These are phyloP conservation scores for Lepidonotus clava DNA, from an alignment of 2,888 invertebrate genomes.

Conservation along the genomic window DNA sequence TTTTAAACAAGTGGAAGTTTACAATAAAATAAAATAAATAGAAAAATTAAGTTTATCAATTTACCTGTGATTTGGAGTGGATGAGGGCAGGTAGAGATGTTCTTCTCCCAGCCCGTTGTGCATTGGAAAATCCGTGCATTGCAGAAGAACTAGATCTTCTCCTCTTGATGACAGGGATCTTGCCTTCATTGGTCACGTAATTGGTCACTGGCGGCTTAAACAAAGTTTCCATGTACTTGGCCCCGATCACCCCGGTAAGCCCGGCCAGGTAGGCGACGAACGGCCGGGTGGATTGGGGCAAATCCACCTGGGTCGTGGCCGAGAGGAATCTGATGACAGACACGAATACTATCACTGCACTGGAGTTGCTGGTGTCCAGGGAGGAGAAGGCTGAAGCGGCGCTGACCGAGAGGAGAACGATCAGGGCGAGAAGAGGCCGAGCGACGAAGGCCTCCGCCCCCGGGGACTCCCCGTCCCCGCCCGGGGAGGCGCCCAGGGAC, in stretches of 20 bases:
- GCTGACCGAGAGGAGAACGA: slow-evolving; percentile 74
- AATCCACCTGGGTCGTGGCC: slow-evolving; percentile 73
- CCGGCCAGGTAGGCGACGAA: slow-evolving; percentile 78
- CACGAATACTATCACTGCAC: slow-evolving; percentile 74
- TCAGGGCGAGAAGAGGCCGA: slow-evolving; percentile 73
- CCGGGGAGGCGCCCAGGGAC: background rate
- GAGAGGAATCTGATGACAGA: slow-evolving; percentile 77
- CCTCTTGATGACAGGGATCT: slow-evolving; percentile 78
- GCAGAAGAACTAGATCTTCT: slow-evolving; percentile 77
- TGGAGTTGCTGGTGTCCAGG: slow-evolving; percentile 75
- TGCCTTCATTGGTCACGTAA: slow-evolving; percentile 76
- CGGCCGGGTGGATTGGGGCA: slow-evolving; percentile 74
- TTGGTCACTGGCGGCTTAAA: slow-evolving; percentile 73
- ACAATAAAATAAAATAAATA: no score
- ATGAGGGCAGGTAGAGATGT: slow-evolving; percentile 80
- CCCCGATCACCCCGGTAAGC: slow-evolving; percentile 75
- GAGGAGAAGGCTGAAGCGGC: slow-evolving; percentile 77
- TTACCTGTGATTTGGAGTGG: slow-evolving; percentile 73
- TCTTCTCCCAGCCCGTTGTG: slow-evolving; percentile 76
- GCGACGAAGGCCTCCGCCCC: slow-evolving; percentile 65
- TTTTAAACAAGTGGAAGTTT: no score
- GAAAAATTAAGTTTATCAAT: no score
- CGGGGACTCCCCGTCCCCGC: background rate
- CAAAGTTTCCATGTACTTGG: slow-evolving; percentile 79
- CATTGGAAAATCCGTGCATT: slow-evolving; percentile 70